A percentile compares a stretch with the other conserved stretches of the same genome.
phyloP scores from a whole-genome alignment of 2,797 vertebrate species.

The Gambusia yucatana region DNA sequence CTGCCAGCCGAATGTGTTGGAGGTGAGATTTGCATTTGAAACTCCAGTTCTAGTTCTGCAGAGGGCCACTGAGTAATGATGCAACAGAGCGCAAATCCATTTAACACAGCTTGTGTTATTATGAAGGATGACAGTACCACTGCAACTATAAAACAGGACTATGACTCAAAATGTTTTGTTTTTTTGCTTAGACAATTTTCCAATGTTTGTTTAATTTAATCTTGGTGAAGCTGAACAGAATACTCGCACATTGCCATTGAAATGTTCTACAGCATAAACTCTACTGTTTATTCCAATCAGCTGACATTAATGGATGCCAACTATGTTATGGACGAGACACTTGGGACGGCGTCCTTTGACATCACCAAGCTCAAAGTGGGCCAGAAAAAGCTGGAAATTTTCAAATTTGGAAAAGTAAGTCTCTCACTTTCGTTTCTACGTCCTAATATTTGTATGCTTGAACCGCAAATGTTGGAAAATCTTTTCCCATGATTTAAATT shows the following conservation, averaged over 20 bases:
- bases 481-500: not conserved
- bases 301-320: slow-evolving; percentile 98
- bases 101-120: slow-evolving; percentile 3
- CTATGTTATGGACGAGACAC: slow-evolving; percentile 96
- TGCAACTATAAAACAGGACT: not conserved
- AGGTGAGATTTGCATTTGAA: slow-evolving; percentile 79
- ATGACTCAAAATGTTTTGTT: not conserved
- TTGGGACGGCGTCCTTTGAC: slow-evolving; percentile 87
- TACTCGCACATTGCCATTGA: not conserved
- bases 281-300: slow-evolving; percentile 74
- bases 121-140: not conserved
- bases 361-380: slow-evolving; percentile 86
- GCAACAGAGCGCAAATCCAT: slow-evolving; percentile 2
- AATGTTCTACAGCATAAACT: slow-evolving; percentile 1
- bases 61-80: not conserved
- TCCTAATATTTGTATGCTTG: not conserved
- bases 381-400: slow-evolving; percentile 83
- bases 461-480: not conserved
- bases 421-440: not conserved
- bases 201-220: not conserved
- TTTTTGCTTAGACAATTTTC: not conserved
- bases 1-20: slow-evolving; percentile 90
- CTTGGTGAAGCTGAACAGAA: not conserved
- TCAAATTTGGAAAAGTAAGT: slow-evolving; percentile 92
- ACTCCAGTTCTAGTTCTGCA: not conserved